A percentile compares a stretch with the other conserved stretches of the same genome.
phyloP scores from a whole-genome alignment of 2,888 invertebrate genomes.

The Macrosoma leucophasiata region DNA sequence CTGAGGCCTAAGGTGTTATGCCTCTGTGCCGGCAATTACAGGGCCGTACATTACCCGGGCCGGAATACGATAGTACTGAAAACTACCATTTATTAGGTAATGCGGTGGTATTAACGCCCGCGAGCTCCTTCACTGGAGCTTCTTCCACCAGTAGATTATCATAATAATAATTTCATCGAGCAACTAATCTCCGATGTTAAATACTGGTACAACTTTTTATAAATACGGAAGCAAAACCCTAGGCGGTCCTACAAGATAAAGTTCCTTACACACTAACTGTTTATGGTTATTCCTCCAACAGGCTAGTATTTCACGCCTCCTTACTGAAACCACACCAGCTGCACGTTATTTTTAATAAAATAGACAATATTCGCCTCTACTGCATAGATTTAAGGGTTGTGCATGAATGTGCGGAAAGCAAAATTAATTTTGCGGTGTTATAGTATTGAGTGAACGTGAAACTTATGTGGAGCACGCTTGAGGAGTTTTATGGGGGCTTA shows the following conservation, averaged over 20 bases:
- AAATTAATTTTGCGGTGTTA: constrained; percentile 30
- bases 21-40: too few relatives aligned
- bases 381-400: constrained; percentile 6
- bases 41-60: too few relatives aligned
- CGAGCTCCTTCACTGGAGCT: too few relatives aligned
- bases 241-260: constrained; percentile 35
- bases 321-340: constrained; percentile 19
- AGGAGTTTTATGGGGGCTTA: constrained; percentile 68
- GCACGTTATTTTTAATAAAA: too few relatives aligned
- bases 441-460: constrained; percentile 55
- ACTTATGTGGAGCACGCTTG: constrained; percentile 69
- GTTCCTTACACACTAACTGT: constrained; percentile 46
- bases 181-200: too few relatives aligned
- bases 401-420: constrained; percentile 9
- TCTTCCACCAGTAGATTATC: too few relatives aligned
- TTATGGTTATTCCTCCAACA: constrained; percentile 52
- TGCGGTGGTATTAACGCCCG: too few relatives aligned
- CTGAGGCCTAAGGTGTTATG: too few relatives aligned
- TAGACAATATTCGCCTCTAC: constrained; percentile 19
- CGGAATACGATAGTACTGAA: too few relatives aligned
- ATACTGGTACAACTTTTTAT: too few relatives aligned
- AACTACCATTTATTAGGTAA: too few relatives aligned
- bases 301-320: constrained; percentile 57
- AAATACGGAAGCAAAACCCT: constrained; percentile 22
- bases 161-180: too few relatives aligned